These are phyloP conservation scores for Ostrea denselamellosa DNA, from an alignment of 1,140 invertebrate species.

Conservation along the genomic window DNA sequence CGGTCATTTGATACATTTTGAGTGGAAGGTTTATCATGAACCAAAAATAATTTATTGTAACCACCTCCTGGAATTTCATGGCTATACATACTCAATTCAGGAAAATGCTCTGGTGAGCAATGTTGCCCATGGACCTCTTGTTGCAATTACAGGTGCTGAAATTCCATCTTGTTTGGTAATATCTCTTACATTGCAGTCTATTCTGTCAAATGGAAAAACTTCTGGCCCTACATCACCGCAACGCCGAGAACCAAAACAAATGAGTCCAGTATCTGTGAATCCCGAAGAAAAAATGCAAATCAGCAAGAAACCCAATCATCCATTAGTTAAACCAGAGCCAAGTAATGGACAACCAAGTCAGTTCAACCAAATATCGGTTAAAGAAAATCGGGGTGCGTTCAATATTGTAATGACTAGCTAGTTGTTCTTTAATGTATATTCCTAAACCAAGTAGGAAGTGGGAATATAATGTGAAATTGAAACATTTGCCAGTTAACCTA, in stretches of 20 bases:
- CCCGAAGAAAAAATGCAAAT: not conserved
- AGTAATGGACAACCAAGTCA: conserved; percentile 2
- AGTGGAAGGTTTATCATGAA: too few species aligned
- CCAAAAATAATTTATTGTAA: too few species aligned
- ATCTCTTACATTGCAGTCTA: not conserved
- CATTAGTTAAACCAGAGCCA: conserved; percentile 15
- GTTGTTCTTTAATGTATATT: not conserved
- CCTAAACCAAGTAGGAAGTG: not conserved
- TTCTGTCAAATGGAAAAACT: not conserved
- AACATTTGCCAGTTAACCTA: too few species aligned
- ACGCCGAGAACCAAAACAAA: not conserved
- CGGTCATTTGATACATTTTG: too few species aligned
- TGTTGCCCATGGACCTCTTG: too few species aligned
- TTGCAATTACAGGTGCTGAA: too few species aligned
- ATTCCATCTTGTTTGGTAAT: not conserved
- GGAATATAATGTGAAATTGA: not conserved
- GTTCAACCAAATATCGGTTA: conserved; percentile 39
- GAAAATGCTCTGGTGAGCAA: too few species aligned
- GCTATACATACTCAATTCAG: too few species aligned
- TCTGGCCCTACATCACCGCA: not conserved
- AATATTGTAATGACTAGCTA: conserved; percentile 14
- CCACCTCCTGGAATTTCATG: too few species aligned
- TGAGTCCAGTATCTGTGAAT: not conserved
- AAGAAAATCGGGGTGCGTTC: not conserved
- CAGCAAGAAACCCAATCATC: conserved; percentile 22